phyloP scores from a whole-genome alignment of 2,113 vertebrate genomes.

The Leptosomus discolor region DNA sequence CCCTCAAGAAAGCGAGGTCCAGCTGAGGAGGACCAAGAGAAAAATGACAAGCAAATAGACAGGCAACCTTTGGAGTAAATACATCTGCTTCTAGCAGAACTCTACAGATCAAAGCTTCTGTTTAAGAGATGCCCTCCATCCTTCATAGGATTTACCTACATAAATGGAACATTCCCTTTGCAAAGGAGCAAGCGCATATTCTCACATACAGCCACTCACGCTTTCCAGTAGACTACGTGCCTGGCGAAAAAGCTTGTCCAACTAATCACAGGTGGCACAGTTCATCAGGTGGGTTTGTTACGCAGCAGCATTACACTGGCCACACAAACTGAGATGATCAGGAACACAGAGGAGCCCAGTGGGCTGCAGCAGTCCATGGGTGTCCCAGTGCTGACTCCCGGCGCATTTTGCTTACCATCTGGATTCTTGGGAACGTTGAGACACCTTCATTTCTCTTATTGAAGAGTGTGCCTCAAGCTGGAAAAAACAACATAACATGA shows the following conservation, averaged over 20 bases:
- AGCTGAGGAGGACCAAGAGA: background rate
- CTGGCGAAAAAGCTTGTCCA: background rate
- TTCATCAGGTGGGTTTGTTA: background rate
- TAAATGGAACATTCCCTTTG: background rate
- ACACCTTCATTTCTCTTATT: constrained; percentile 67
- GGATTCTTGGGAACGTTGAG: constrained; percentile 35
- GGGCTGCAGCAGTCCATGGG: background rate
- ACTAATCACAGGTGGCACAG: background rate
- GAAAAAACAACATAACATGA: constrained; percentile 61
- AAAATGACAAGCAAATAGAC: background rate
- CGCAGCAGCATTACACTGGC: background rate
- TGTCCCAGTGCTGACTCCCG: background rate
- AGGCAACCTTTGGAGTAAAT: background rate
- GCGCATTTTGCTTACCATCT: constrained; percentile 58
- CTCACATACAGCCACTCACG: background rate
- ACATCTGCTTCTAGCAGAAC: background rate
- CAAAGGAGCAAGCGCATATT: background rate
- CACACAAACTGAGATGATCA: background rate
- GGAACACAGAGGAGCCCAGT: background rate
- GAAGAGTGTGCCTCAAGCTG: constrained; percentile 57
- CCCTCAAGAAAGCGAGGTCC: background rate
- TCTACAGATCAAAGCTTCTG: background rate
- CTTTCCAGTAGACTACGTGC: background rate
- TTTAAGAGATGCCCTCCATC: background rate
- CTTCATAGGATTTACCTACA: background rate